A percentile compares a stretch with the other conserved stretches of the same genome.
Conservation (phyloP, 2,888 invertebrate genomes). For the Phymatocera aterrima region DNA sequence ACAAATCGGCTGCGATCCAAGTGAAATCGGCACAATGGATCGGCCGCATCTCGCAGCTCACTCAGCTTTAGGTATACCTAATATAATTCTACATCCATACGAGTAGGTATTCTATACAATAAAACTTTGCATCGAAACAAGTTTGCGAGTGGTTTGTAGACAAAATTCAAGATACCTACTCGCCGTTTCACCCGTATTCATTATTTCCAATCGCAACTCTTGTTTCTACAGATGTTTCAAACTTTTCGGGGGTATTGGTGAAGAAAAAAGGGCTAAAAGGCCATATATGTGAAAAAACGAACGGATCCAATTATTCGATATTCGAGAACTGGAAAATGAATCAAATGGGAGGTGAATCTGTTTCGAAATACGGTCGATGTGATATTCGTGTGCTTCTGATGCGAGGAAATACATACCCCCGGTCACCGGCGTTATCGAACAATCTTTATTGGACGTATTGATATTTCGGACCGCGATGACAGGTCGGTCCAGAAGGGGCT, state of each 20-base stretch:
- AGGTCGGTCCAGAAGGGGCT: neutral
- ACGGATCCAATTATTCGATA: too few species aligned
- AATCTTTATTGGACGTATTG: neutral
- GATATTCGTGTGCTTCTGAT: neutral
- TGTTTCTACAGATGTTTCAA: neutral
- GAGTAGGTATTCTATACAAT: neutral
- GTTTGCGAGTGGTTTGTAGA: neutral
- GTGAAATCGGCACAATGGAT: conserved; percentile 1
- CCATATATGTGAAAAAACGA: neutral
- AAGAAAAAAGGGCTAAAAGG: too few species aligned
- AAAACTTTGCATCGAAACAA: neutral
- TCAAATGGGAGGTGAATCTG: too few species aligned
- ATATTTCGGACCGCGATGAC: neutral
- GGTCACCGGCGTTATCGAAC: conserved; percentile 1
- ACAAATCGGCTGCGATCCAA: conserved; percentile 3
- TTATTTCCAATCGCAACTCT: neutral
- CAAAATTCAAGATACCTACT: neutral
- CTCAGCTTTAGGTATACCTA: neutral
- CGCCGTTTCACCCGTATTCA: too few species aligned
- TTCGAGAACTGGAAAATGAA: neutral
- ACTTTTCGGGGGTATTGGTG: neutral
- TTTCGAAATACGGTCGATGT: neutral
- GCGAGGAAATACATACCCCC: neutral
- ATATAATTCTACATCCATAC: neutral
- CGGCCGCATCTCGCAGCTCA: neutral